Evolutionary conservation across 2,888 invertebrate genomes (phyloP).

Genomic region (Dastarcus helophoroides): DNA sequence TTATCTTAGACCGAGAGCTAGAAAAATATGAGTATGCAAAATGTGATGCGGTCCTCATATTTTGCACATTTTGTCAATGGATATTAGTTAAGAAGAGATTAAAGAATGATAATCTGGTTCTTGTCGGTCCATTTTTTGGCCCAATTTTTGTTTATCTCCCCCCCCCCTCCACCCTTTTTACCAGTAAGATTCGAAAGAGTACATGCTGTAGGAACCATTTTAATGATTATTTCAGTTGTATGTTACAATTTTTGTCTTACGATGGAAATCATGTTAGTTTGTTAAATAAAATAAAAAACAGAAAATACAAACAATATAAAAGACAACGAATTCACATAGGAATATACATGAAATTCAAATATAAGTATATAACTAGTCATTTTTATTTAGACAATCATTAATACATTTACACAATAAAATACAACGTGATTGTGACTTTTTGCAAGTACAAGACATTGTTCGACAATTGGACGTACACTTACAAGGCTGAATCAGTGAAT

Average conservation of each 20-base stretch:
- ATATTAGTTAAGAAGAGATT: slow-evolving; percentile 9
- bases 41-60: too few species aligned
- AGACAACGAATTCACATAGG: background rate
- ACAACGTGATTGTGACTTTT: slow-evolving; percentile 3
- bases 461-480: slow-evolving; percentile 5
- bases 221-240: slow-evolving; percentile 7
- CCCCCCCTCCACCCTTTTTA: slow-evolving; percentile 3
- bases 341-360: slow-evolving; percentile 3
- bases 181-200: slow-evolving; percentile 1
- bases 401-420: slow-evolving; percentile 4
- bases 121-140: slow-evolving; percentile 11
- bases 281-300: slow-evolving; percentile 2
- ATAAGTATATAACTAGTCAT: slow-evolving; percentile 3
- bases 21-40: slow-evolving; percentile 10
- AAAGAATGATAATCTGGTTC: slow-evolving; percentile 9
- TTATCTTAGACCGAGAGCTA: too few species aligned
- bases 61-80: slow-evolving; percentile 7
- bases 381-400: slow-evolving; percentile 3
- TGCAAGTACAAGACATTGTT: slow-evolving; percentile 4
- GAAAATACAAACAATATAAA: background rate
- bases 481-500: slow-evolving; percentile 1
- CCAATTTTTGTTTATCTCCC: too few species aligned
- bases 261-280: slow-evolving; percentile 3
- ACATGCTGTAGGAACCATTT: slow-evolving; percentile 3
- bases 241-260: slow-evolving; percentile 6